Percentiles rank a stretch among this genome's conserved stretches.
phyloP scores from a whole-genome alignment of 2,113 vertebrate species.

The Casuarius casuarius region DNA sequence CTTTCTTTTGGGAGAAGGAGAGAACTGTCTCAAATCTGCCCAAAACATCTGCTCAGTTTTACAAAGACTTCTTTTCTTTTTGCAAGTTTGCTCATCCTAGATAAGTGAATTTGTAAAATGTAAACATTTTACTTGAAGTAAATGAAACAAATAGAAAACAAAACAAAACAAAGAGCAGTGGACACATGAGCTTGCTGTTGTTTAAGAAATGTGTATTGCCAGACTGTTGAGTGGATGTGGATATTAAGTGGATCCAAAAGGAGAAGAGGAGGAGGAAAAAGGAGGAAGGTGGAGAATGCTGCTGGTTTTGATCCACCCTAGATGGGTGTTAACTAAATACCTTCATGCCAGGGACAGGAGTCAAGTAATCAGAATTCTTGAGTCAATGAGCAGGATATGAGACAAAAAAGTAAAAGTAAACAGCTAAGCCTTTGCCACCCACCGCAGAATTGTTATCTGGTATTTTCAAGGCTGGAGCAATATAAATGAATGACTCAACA shows the following conservation, averaged over 20 bases:
- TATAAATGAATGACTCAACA: neutral
- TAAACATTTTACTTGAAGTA: neutral
- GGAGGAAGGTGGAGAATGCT: neutral
- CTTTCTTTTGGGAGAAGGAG: neutral
- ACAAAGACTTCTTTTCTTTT: neutral
- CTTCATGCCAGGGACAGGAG: neutral
- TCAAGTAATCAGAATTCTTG: neutral
- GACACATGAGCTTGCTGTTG: neutral
- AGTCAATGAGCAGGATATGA: neutral
- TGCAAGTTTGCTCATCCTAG: neutral
- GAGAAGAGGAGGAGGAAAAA: neutral
- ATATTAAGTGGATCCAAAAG: neutral
- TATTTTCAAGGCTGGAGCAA: constrained; percentile 26
- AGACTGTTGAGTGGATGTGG: neutral
- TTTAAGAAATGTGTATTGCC: neutral
- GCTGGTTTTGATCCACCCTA: neutral
- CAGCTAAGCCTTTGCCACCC: neutral
- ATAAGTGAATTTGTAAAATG: neutral
- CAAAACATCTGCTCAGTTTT: neutral
- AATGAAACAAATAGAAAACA: neutral
- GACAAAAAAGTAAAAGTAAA: neutral
- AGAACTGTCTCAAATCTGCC: neutral
- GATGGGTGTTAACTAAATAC: neutral
- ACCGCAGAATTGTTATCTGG: neutral
- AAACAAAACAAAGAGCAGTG: neutral